phyloP scores from a whole-genome alignment of 2,797 vertebrate species.

The Salmo trutta region DNA sequence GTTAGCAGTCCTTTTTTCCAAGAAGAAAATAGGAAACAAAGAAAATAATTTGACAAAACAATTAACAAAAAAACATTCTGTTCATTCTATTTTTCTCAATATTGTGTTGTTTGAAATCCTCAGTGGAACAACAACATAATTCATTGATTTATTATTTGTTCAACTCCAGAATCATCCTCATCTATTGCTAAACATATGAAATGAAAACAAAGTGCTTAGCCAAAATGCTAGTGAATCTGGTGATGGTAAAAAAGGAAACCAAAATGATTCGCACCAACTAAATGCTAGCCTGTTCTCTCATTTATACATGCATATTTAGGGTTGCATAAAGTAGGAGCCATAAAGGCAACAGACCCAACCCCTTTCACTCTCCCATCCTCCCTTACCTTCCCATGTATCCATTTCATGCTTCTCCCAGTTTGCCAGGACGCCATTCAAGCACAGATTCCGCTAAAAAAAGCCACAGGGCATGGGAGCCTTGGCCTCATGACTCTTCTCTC shows the following conservation, averaged over 20 bases:
- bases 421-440: constrained; percentile 83
- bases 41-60: background rate
- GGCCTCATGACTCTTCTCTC: constrained; percentile 73
- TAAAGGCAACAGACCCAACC: constrained; percentile 21
- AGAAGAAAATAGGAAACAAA: background rate
- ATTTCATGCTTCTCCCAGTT: constrained; percentile 87
- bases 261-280: constrained; percentile 42
- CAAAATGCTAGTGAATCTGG: background rate
- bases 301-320: constrained; percentile 8
- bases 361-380: background rate
- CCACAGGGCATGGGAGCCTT: constrained; percentile 53
- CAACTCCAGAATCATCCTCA: no score
- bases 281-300: constrained; percentile 37
- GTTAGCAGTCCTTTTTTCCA: background rate
- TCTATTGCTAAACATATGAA: background rate
- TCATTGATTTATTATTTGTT: no score
- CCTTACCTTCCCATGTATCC: constrained; percentile 95
- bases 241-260: constrained; percentile 35
- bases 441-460: constrained; percentile 64
- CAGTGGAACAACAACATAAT: no score
- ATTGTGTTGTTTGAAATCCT: no score
- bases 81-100: no score
- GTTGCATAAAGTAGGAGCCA: constrained; percentile 18
- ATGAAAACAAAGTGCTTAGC: background rate
- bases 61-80: no score